A percentile compares a stretch with the other conserved stretches of the same genome.
Evolutionary conservation across 1,140 invertebrate species (phyloP).

Genomic region (Brachionus rotundiformis): DNA sequence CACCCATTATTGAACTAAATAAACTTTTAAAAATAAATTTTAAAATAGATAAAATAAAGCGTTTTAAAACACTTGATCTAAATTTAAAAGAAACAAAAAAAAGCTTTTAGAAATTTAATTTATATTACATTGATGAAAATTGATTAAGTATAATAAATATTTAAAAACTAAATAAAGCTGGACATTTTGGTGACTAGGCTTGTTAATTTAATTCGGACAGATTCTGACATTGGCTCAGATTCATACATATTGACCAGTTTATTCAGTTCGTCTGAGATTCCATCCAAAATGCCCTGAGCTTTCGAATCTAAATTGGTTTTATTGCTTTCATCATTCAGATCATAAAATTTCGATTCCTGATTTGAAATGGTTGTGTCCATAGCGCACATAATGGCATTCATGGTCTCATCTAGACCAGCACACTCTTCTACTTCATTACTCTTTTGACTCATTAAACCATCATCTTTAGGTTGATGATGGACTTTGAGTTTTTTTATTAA

Average conservation of each 20-base stretch:
- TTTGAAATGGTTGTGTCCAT: slow-evolving; percentile 50
- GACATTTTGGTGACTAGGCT: neutral
- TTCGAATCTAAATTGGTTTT: neutral
- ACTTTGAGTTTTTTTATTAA: neutral
- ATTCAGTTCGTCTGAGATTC: neutral
- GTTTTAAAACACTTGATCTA: neutral
- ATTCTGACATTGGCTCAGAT: neutral
- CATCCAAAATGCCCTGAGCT: neutral
- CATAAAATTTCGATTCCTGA: neutral
- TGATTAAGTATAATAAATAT: neutral
- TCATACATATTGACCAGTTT: neutral
- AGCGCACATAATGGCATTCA: slow-evolving; percentile 46
- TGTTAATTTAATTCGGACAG: neutral
- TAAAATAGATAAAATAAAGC: neutral
- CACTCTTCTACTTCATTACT: neutral
- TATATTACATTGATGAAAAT: neutral
- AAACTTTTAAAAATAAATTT: neutral
- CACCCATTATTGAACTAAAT: neutral
- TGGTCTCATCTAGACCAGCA: slow-evolving; percentile 40
- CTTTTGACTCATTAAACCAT: neutral
- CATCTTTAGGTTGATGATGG: neutral
- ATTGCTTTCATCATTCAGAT: neutral
- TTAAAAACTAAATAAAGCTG: neutral
- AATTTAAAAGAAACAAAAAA: neutral
- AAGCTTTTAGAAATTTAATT: neutral